A percentile compares a stretch with the other conserved stretches of the same genome.
phyloP scores from a whole-genome alignment of 1,140 invertebrate genomes.

The Scylla paramamosain region DNA sequence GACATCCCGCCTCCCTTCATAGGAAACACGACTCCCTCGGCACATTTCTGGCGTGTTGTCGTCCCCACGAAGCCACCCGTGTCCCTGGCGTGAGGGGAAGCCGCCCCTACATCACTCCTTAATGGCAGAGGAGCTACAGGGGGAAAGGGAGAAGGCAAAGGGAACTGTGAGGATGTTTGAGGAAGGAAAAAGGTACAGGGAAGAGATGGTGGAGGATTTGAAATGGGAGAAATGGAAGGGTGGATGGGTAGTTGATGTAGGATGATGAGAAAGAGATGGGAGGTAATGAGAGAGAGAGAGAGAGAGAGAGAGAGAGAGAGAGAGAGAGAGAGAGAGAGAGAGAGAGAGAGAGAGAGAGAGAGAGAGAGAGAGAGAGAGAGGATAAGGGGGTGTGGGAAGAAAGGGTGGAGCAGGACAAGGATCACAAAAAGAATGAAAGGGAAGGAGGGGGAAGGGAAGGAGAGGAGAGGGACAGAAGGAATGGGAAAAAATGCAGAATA shows the following conservation, averaged over 20 bases:
- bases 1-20: no score
- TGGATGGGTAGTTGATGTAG: background rate
- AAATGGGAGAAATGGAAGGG: constrained; percentile 1
- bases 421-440: background rate
- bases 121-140: background rate
- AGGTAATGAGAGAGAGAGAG: background rate
- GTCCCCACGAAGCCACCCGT: background rate
- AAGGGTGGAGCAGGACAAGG: background rate
- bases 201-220: background rate
- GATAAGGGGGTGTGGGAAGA: background rate
- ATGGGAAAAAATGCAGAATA: background rate
- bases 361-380: constrained; percentile 29
- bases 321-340: constrained; percentile 30
- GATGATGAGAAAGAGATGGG: background rate
- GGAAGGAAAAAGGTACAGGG: constrained; percentile 1
- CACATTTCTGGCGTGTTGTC: background rate
- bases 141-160: background rate
- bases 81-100: constrained; percentile 8
- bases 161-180: background rate
- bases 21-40: background rate
- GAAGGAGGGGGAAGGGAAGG: background rate
- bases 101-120: background rate
- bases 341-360: background rate
- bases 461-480: background rate
- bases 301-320: constrained; percentile 18